Evolutionary conservation across 1,140 invertebrate species (phyloP).

Genomic region (Charaxes varanes): DNA sequence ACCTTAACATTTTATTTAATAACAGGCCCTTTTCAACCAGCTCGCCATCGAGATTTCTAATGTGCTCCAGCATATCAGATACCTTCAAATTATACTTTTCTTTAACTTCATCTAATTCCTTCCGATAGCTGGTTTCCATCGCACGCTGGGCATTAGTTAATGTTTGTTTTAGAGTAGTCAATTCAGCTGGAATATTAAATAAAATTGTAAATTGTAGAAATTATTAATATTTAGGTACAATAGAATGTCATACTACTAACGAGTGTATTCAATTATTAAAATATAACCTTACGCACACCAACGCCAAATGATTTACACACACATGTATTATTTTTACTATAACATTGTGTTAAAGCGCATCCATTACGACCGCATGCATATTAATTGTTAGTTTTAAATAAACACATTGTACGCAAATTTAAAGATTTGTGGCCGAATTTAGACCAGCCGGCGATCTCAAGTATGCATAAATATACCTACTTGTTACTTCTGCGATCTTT

Average conservation of each 20-base stretch:
- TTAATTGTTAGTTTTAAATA: too few species aligned
- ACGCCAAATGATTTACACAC: too few species aligned
- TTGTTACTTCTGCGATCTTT: slow-evolving; percentile 41
- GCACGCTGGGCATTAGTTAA: slow-evolving; percentile 42
- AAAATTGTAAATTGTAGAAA: not conserved
- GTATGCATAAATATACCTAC: slow-evolving; percentile 12
- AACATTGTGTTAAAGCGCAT: too few species aligned
- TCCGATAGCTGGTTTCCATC: slow-evolving; percentile 36
- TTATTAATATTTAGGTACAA: too few species aligned
- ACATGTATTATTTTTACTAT: too few species aligned
- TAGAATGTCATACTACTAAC: too few species aligned
- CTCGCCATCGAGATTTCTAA: slow-evolving; percentile 60
- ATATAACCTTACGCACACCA: too few species aligned
- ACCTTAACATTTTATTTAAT: slow-evolving; percentile 68
- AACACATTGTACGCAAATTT: too few species aligned
- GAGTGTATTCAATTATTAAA: too few species aligned
- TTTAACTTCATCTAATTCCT: slow-evolving; percentile 56
- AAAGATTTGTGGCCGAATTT: too few species aligned
- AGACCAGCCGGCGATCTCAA: too few species aligned
- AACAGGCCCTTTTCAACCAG: slow-evolving; percentile 65
- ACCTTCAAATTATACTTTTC: slow-evolving; percentile 69
- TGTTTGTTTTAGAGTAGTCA: slow-evolving; percentile 35
- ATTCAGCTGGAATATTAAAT: slow-evolving; percentile 40
- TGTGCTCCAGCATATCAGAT: slow-evolving; percentile 66
- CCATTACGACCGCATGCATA: too few species aligned